Evolutionary conservation across 2,113 vertebrate species (phyloP).

Genomic region (Sciurus niger): DNA sequence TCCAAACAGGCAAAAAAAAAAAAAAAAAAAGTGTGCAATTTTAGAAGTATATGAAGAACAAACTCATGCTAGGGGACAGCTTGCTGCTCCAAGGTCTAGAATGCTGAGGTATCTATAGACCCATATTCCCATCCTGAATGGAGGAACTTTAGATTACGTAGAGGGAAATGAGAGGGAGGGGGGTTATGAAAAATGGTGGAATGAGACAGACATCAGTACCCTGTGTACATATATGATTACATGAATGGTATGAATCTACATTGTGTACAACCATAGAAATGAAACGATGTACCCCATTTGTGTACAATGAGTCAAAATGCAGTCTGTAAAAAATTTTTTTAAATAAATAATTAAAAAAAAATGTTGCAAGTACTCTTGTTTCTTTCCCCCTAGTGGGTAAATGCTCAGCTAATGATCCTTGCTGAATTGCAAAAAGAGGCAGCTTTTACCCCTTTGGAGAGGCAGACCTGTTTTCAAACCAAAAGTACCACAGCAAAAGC

Average conservation of each 20-base stretch:
- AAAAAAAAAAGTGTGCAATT: slow-evolving; percentile 39
- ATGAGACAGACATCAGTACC: too few species aligned
- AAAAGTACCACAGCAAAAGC: not conserved
- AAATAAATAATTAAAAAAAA: too few species aligned
- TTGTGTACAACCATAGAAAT: too few species aligned
- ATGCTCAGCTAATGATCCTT: slow-evolving; percentile 33
- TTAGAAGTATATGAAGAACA: slow-evolving; percentile 43
- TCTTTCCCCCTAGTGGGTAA: not conserved
- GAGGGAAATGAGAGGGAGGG: too few species aligned
- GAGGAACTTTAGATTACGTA: too few species aligned
- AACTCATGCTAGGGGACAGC: not conserved
- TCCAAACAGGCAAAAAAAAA: slow-evolving; percentile 57
- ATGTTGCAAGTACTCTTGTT: not conserved
- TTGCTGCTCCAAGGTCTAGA: not conserved
- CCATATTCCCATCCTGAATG: not conserved
- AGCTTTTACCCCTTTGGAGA: not conserved
- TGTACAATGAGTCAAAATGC: too few species aligned
- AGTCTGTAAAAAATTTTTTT: too few species aligned
- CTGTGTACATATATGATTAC: too few species aligned
- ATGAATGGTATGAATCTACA: too few species aligned
- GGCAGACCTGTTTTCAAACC: slow-evolving; percentile 35
- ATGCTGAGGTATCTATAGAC: not conserved
- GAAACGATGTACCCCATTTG: too few species aligned
- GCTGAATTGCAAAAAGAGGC: slow-evolving; percentile 27
- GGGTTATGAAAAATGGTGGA: too few species aligned